Conservation (phyloP, 2,888 invertebrate species). For the Seira ritae region DNA sequence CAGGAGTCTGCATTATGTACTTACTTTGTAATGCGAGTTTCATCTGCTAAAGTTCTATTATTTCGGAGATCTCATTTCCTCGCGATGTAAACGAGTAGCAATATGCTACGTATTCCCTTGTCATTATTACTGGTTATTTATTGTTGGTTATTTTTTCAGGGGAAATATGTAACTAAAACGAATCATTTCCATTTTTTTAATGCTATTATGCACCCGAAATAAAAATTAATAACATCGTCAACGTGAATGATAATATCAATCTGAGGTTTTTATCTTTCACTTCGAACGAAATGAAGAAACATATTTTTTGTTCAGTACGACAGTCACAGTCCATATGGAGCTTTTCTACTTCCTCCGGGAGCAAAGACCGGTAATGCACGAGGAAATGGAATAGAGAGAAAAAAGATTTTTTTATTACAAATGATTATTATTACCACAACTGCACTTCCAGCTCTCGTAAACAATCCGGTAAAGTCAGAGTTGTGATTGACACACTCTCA, state of each 20-base stretch:
- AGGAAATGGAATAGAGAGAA: constrained; percentile 4
- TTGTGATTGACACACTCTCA: neutral
- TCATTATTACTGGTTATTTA: too few species aligned
- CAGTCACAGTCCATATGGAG: neutral
- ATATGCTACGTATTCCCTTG: too few species aligned
- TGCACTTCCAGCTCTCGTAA: neutral
- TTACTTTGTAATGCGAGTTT: too few species aligned
- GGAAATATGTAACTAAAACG: too few species aligned
- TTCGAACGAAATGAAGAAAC: neutral
- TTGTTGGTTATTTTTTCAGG: too few species aligned
- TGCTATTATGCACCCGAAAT: neutral
- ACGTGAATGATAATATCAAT: neutral
- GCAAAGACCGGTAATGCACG: constrained; percentile 9
- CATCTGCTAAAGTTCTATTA: too few species aligned
- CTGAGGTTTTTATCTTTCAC: neutral
- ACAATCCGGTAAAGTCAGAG: neutral
- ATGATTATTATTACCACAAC: constrained; percentile 2
- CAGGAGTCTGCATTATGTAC: too few species aligned
- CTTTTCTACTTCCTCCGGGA: neutral
- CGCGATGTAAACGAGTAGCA: too few species aligned
- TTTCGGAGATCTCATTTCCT: too few species aligned
- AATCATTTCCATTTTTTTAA: too few species aligned
- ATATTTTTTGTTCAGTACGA: too few species aligned
- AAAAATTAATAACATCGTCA: neutral
- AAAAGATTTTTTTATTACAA: neutral